Evolutionary conservation across 2,888 invertebrate species (phyloP), one percentile per base, ranked within the genome.

Genomic region (Tenthredo distinguenda): DNA sequence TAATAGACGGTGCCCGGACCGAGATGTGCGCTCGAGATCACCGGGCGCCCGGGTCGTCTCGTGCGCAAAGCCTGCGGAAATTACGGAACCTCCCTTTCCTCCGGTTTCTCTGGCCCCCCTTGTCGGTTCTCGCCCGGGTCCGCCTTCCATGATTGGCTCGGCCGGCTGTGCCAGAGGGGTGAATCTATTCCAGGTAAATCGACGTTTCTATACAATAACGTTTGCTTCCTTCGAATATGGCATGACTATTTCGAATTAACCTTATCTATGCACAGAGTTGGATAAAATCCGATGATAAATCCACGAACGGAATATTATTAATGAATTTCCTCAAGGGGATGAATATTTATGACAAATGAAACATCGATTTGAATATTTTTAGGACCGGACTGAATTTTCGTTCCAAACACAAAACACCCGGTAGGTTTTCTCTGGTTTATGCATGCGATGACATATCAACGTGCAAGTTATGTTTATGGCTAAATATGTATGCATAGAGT

Each of bases 401-500:
- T 15, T 31, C 7, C n/a, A n/a, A 55, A 77, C 7, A 34, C n/a
- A 7, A 77, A 21, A 37, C 21, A 62, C 77, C 55, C 77, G 81
- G 62, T 81, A 81, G 6, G 12, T 55, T 9, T n/a, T 9, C 21
- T 26, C 62, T 6, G 18, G 81, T 81, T 65, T 81, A 81, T 43
- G 81, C 62, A 65, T 34, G 43, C 81, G 81, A 62, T 62, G 81
- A 65, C 21, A 43, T 81, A 81, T 81, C 81, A 81, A 40, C 81
- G 37, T 40, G 90, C 89, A 89, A 91, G 89, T 91, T 90, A 91
- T 91, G 92, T 93, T 93, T 93, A 93, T 92, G 90, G 90, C 91
- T 90, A 90, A 91, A 92, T 93, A 91, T 92, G 91, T 92, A 93
- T 92, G 92, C 92, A 92, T 92, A 91, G 92, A 91, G 91, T 88